A percentile compares a stretch with the other conserved stretches of the same genome.
Conservation (phyloP, 1,140 invertebrate genomes). For the Drosophila equinoxialis region DNA sequence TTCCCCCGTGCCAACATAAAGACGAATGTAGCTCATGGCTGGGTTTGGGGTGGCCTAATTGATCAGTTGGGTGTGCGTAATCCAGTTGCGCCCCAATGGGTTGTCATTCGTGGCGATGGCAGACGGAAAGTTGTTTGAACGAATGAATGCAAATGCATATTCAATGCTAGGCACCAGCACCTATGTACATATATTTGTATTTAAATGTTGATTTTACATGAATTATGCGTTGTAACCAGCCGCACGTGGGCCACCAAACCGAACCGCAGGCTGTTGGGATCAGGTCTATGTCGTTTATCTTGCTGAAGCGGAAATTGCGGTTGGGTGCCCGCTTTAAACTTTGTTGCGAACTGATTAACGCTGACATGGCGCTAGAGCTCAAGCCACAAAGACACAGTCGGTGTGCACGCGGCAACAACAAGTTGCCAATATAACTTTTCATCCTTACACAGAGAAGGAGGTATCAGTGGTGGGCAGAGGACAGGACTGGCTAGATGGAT, state of each 20-base stretch:
- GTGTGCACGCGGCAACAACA: constrained; percentile 19
- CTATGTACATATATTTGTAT: constrained; percentile 25
- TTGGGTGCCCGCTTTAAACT: constrained; percentile 57
- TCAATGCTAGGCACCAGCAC: constrained; percentile 28
- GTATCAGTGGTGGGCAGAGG: neutral
- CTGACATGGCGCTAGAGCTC: constrained; percentile 44
- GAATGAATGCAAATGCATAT: constrained; percentile 51
- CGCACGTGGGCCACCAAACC: constrained; percentile 22
- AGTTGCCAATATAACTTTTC: constrained; percentile 48
- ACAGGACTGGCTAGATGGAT: neutral
- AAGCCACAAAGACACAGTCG: constrained; percentile 4
- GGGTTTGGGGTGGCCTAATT: constrained; percentile 31
- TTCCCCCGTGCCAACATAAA: too few species aligned
- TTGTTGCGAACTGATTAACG: constrained; percentile 64
- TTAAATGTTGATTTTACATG: constrained; percentile 56
- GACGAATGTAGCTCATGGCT: neutral
- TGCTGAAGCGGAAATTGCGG: constrained; percentile 61
- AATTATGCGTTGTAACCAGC: constrained; percentile 55
- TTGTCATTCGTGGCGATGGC: neutral
- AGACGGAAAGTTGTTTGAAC: neutral
- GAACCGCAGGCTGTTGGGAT: neutral
- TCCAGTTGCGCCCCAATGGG: constrained; percentile 33
- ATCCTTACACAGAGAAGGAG: neutral
- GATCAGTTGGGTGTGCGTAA: constrained; percentile 32
- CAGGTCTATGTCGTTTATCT: constrained; percentile 50